These are phyloP conservation scores for Lithophane socia DNA, from an alignment of 2,888 invertebrate genomes.

Conservation along the genomic window DNA sequence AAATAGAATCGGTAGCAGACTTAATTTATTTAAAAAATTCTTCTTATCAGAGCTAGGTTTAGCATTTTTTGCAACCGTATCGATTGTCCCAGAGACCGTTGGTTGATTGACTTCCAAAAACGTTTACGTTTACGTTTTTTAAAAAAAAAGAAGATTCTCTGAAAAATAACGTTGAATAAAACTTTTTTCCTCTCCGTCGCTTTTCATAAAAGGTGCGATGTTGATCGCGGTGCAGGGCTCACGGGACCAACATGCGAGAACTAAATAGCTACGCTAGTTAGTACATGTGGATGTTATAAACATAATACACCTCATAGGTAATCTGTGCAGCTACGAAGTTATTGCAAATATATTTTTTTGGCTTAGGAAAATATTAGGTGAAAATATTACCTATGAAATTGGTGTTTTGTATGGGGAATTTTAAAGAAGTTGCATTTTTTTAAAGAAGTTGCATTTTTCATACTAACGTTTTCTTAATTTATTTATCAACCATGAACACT, in stretches of 20 bases:
- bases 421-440: too few species aligned
- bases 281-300: neutral
- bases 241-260: constrained; percentile 1
- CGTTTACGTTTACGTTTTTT: too few species aligned
- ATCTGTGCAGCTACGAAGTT: neutral
- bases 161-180: neutral
- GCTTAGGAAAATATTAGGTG: too few species aligned
- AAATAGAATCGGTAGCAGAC: neutral
- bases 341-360: neutral
- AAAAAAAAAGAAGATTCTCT: neutral
- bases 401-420: too few species aligned
- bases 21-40: neutral
- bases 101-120: neutral
- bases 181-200: constrained; percentile 10
- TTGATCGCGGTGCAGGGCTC: constrained; percentile 23
- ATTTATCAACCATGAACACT: too few species aligned
- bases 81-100: neutral
- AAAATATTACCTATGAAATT: too few species aligned
- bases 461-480: too few species aligned
- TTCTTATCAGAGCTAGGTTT: neutral
- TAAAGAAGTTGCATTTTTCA: too few species aligned
- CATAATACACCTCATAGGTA: neutral
- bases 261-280: neutral
- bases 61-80: neutral
- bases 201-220: constrained; percentile 29